These are phyloP conservation scores for Tinea pellionella DNA, from an alignment of 2,888 invertebrate genomes.

Conservation along the genomic window DNA sequence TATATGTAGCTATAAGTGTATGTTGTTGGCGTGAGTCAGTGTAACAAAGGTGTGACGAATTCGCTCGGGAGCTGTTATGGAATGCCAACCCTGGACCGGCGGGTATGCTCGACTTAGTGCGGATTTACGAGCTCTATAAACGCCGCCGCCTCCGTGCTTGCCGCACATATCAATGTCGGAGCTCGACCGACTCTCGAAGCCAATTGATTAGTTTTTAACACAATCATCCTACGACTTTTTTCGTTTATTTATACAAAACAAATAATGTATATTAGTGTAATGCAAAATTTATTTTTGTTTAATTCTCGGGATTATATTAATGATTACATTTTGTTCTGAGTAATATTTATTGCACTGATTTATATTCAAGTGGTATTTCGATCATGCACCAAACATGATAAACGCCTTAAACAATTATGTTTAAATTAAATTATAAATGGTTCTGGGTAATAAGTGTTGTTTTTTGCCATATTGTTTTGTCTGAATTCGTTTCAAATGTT, in stretches of 20 bases:
- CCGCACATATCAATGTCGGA: neutral
- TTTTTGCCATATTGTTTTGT: neutral
- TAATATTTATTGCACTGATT: neutral
- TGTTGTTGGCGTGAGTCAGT: conserved; percentile 21
- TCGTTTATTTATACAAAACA: neutral
- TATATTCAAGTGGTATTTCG: neutral
- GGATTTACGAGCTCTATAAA: conserved; percentile 38
- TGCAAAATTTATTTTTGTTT: neutral
- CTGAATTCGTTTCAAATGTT: neutral
- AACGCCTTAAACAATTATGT: neutral
- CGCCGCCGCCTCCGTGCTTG: conserved; percentile 19
- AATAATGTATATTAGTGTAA: neutral
- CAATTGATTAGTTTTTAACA: neutral
- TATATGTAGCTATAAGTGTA: neutral
- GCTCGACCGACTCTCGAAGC: neutral
- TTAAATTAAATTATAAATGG: neutral
- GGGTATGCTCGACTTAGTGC: conserved; percentile 22
- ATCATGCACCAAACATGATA: neutral
- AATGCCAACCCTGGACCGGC: conserved; percentile 25
- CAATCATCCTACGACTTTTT: neutral
- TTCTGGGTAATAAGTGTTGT: neutral
- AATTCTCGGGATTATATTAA: neutral
- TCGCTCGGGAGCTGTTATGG: conserved; percentile 22
- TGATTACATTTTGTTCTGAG: neutral
- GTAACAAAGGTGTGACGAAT: conserved; percentile 22